Percentiles rank a stretch among this genome's conserved stretches.
Evolutionary conservation across 2,797 vertebrate genomes (phyloP).

Genomic region (Liparis tanakae): DNA sequence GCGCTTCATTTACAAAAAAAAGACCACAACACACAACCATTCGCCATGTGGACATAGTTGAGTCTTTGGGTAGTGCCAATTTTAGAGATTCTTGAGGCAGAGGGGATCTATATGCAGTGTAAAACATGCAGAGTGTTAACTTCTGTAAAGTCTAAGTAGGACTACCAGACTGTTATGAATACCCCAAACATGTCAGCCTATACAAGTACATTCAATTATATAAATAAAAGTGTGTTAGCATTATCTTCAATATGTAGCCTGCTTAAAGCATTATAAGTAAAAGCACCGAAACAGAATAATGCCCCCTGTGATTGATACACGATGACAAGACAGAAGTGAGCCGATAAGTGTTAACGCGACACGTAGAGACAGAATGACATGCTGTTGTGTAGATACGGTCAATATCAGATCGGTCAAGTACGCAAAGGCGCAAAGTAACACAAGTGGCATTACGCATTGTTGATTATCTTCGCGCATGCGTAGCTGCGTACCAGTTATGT

Average conservation of each 20-base stretch:
- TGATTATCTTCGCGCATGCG: too few relatives aligned
- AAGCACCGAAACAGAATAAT: not conserved
- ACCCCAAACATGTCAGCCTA: not conserved
- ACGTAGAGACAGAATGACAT: too few relatives aligned
- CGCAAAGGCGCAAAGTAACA: too few relatives aligned
- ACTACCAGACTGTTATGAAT: not conserved
- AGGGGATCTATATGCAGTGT: not conserved
- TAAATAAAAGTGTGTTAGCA: not conserved
- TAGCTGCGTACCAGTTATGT: too few relatives aligned
- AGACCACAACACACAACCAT: not conserved
- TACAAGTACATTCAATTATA: not conserved
- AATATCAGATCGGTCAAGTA: too few relatives aligned
- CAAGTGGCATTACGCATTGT: too few relatives aligned
- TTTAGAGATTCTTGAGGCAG: not conserved
- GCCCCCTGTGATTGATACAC: not conserved
- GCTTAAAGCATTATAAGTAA: not conserved
- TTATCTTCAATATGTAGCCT: not conserved
- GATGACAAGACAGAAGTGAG: conserved; percentile 1
- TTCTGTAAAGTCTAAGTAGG: not conserved
- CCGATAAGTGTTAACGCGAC: too few relatives aligned
- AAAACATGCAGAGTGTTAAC: not conserved
- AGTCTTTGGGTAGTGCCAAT: not conserved
- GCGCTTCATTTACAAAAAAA: not conserved
- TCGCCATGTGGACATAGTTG: not conserved
- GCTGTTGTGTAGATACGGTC: too few relatives aligned